These are phyloP conservation scores for Morphnarchus princeps DNA, from an alignment of 2,113 vertebrate species.

Conservation along the genomic window DNA sequence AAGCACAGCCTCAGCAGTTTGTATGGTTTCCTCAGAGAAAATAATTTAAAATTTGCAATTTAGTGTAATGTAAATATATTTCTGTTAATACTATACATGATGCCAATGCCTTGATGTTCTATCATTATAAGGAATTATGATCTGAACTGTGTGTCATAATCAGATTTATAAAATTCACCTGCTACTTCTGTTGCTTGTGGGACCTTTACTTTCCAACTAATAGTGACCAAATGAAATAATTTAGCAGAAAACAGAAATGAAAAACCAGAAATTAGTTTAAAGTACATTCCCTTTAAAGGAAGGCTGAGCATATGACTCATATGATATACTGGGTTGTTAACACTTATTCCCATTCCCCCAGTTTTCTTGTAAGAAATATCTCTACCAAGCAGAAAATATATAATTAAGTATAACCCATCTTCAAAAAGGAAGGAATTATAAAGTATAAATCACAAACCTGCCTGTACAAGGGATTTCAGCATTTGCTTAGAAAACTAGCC, in stretches of 20 bases:
- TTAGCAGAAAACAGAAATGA: background rate
- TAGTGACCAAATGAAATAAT: background rate
- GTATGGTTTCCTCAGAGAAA: background rate
- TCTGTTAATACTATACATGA: background rate
- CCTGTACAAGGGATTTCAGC: background rate
- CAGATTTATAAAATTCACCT: background rate
- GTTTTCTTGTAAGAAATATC: background rate
- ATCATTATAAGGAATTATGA: background rate
- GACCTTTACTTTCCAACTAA: background rate
- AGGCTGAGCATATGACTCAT: background rate
- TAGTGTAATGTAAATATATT: background rate
- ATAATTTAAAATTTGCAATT: background rate
- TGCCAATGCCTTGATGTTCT: background rate
- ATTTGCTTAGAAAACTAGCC: background rate
- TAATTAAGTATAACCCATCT: background rate
- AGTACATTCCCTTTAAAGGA: background rate
- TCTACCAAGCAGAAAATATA: background rate
- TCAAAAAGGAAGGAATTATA: background rate
- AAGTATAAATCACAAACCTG: background rate
- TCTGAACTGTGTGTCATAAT: background rate
- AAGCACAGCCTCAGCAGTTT: background rate
- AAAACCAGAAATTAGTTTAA: background rate
- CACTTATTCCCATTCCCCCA: background rate
- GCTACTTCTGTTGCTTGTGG: background rate
- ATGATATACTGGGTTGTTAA: background rate